Conservation (phyloP, 2,888 invertebrate genomes). For the Sussaba pulchella region DNA sequence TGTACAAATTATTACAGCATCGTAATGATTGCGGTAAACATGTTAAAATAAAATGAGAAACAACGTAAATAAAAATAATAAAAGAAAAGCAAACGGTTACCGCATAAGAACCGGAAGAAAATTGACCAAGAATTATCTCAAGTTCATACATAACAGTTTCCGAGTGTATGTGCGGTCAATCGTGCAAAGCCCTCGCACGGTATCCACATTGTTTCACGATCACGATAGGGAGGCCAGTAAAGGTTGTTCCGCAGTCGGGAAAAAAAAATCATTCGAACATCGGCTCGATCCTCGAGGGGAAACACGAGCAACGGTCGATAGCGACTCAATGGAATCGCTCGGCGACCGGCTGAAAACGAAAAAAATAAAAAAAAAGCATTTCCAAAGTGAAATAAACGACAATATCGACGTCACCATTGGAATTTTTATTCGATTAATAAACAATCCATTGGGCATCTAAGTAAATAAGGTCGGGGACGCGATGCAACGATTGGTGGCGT, state of each 20-base stretch:
- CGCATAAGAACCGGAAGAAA: slow-evolving; percentile 20
- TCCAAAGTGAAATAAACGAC: too few relatives aligned
- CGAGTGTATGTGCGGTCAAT: slow-evolving; percentile 27
- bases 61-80: too few relatives aligned
- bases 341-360: too few relatives aligned
- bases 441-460: slow-evolving; percentile 6
- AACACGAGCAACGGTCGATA: slow-evolving; percentile 11
- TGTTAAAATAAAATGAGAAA: too few relatives aligned
- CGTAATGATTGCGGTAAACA: too few relatives aligned
- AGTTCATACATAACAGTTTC: slow-evolving; percentile 11
- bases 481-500: slow-evolving; percentile 46
- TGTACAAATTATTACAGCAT: too few relatives aligned
- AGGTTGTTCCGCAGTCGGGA: slow-evolving; percentile 26
- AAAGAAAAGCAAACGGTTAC: too few relatives aligned
- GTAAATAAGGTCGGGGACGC: slow-evolving; percentile 21
- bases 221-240: slow-evolving; percentile 26
- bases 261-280: slow-evolving; percentile 31
- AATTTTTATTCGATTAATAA: too few relatives aligned
- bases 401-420: background rate
- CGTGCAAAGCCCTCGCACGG: slow-evolving; percentile 41
- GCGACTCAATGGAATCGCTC: too few relatives aligned
- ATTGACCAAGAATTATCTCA: slow-evolving; percentile 9
- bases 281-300: slow-evolving; percentile 30
- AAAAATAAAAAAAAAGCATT: too few relatives aligned
- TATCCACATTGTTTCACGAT: slow-evolving; percentile 62